Evolutionary conservation across 2,888 invertebrate genomes (phyloP).

Genomic region (Agrotis ipsilon): DNA sequence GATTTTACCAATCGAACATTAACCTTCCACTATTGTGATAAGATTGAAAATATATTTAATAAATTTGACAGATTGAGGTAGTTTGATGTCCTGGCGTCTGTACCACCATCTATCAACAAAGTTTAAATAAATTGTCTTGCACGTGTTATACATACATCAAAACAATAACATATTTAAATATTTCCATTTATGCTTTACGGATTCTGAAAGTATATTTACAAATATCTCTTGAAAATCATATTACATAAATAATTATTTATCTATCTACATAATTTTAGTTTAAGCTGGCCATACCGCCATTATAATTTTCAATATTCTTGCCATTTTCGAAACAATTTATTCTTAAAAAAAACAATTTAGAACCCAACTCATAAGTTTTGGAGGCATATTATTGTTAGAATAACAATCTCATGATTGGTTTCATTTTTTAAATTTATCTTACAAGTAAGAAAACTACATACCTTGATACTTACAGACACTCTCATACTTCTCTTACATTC

Average conservation of each 20-base stretch:
- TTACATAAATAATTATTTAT: too few species aligned
- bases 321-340: too few species aligned
- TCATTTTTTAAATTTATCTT: background rate
- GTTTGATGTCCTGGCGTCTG: too few species aligned
- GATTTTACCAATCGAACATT: too few species aligned
- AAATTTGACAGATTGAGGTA: too few species aligned
- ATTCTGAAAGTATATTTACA: constrained; percentile 32
- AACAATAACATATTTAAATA: constrained; percentile 12
- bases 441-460: background rate
- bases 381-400: background rate
- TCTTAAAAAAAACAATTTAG: background rate
- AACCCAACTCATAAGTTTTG: background rate
- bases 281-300: too few species aligned
- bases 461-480: background rate
- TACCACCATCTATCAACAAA: too few species aligned
- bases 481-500: background rate
- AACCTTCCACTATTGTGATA: too few species aligned
- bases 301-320: background rate
- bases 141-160: too few species aligned
- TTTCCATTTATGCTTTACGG: background rate
- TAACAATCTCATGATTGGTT: background rate
- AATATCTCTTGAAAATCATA: background rate
- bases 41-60: too few species aligned
- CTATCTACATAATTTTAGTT: background rate
- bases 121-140: too few species aligned